Conservation (phyloP, 2,113 vertebrate genomes). For the Australoheros scitulus region DNA sequence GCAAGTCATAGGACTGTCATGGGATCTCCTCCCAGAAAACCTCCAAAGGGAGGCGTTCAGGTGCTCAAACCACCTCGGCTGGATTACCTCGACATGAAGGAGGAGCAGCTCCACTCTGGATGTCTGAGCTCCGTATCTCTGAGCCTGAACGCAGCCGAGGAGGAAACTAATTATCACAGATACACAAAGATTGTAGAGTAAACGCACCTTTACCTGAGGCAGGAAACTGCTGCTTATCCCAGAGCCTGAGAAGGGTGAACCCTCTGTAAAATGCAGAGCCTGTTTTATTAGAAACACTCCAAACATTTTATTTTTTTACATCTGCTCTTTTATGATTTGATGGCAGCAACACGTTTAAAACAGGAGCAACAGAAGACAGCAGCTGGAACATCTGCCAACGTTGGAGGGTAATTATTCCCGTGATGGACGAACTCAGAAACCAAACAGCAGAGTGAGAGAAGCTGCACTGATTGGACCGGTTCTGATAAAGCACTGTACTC, state of each 20-base stretch:
- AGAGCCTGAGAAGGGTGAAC: neutral
- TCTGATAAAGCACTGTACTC: no score
- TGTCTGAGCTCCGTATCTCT: rapidly evolving
- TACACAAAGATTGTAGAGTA: rapidly evolving
- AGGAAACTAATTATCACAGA: rapidly evolving
- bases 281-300: neutral
- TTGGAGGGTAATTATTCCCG: neutral
- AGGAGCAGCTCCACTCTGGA: rapidly evolving
- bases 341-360: neutral
- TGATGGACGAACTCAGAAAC: neutral
- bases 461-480: no score
- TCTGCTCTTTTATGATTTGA: neutral
- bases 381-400: neutral
- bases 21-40: neutral
- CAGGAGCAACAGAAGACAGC: neutral
- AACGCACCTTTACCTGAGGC: neutral
- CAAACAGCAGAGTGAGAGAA: no score
- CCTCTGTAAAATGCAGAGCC: neutral
- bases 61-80: neutral
- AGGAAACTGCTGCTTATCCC: neutral
- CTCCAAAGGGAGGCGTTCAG: neutral
- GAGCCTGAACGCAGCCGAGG: rapidly evolving
- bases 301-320: neutral
- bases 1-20: rapidly evolving
- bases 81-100: no score